A percentile compares a stretch with the other conserved stretches of the same genome.
Conservation (phyloP, 2,888 invertebrate species). For the Aporophyla nigra region DNA sequence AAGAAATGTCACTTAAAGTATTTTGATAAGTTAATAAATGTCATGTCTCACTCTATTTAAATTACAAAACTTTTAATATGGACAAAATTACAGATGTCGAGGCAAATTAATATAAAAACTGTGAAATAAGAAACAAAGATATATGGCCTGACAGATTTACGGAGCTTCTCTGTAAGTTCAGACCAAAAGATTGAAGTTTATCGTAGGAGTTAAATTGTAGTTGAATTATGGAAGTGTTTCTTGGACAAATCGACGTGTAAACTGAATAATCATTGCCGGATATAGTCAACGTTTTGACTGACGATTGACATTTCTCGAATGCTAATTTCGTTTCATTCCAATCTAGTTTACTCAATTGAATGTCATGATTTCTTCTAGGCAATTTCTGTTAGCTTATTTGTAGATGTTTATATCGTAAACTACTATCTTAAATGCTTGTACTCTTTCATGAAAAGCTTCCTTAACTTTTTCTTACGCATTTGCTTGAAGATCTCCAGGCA, state of each 20-base stretch:
- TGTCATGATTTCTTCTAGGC: background rate
- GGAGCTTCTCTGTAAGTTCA: background rate
- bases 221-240: slow-evolving; percentile 45
- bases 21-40: slow-evolving; percentile 63
- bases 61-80: slow-evolving; percentile 56
- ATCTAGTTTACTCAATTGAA: background rate
- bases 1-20: slow-evolving; percentile 43
- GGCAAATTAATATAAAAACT: slow-evolving; percentile 54
- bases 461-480: background rate
- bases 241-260: slow-evolving; percentile 50
- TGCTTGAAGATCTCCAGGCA: background rate
- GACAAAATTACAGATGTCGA: slow-evolving; percentile 53
- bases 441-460: background rate
- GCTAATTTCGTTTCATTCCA: slow-evolving; percentile 1
- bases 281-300: slow-evolving; percentile 21
- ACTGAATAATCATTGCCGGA: slow-evolving; percentile 41
- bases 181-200: slow-evolving; percentile 28
- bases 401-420: background rate
- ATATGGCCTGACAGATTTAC: slow-evolving; percentile 35
- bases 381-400: background rate
- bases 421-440: background rate
- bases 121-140: slow-evolving; percentile 41
- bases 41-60: slow-evolving; percentile 50
- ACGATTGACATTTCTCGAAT: slow-evolving; percentile 13
- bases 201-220: slow-evolving; percentile 39